These are phyloP conservation scores for Philantomba maxwellii DNA, from an alignment of 2,113 vertebrate genomes.

Conservation along the genomic window DNA sequence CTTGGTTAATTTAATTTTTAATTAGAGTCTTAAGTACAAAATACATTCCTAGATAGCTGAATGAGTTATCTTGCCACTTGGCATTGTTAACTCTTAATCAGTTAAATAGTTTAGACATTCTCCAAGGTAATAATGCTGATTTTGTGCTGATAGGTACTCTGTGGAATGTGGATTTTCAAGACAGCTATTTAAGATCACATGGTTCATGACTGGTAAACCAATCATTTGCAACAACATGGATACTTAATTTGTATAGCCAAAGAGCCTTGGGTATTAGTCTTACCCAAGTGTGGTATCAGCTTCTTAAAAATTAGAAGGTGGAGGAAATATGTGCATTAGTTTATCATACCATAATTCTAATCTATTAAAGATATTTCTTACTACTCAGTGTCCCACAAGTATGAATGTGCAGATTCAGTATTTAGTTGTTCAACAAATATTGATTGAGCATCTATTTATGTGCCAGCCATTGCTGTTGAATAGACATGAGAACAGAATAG, in stretches of 20 bases:
- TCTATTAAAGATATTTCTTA: neutral
- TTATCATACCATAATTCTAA: neutral
- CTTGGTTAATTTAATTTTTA: neutral
- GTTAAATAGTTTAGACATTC: neutral
- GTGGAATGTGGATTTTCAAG: neutral
- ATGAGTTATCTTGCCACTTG: neutral
- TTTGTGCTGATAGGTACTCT: neutral
- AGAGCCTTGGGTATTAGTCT: neutral
- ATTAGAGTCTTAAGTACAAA: neutral
- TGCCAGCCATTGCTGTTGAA: neutral
- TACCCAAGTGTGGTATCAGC: neutral
- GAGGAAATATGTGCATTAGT: neutral
- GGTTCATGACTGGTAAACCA: neutral
- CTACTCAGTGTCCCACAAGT: neutral
- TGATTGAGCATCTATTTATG: neutral
- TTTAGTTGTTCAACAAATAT: neutral
- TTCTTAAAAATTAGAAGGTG: neutral
- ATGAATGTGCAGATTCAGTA: neutral
- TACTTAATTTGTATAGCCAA: neutral
- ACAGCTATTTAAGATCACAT: neutral
- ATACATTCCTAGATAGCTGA: neutral
- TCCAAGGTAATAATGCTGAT: neutral
- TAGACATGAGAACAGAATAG: neutral
- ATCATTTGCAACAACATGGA: neutral
- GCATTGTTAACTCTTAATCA: neutral